A percentile compares a stretch with the other conserved stretches of the same genome.
Evolutionary conservation across 2,113 vertebrate species (phyloP).

Genomic region (Thryonomys swinderianus): DNA sequence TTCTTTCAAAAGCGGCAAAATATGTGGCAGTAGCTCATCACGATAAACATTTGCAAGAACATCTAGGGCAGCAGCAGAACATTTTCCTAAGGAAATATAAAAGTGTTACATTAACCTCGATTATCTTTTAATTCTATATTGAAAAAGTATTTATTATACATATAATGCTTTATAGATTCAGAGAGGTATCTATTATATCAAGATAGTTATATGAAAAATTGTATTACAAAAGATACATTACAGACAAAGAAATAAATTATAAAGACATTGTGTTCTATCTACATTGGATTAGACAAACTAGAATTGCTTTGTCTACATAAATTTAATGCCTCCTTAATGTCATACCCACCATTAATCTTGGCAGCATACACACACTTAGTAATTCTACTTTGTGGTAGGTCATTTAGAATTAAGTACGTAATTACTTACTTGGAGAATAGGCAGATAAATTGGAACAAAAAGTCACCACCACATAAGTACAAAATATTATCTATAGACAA

Average conservation of each 20-base stretch:
- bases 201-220: conserved; percentile 17
- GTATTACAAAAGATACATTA: not conserved
- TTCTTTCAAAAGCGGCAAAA: conserved; percentile 96
- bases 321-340: not conserved
- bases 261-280: not conserved
- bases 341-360: not conserved
- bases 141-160: not conserved
- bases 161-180: not conserved
- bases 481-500: conserved; percentile 32
- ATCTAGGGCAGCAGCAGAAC: conserved; percentile 96
- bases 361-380: not conserved
- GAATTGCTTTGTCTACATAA: not conserved
- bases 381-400: not conserved
- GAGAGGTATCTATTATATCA: not conserved
- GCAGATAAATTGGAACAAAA: not conserved
- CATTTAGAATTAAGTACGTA: not conserved
- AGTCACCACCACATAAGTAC: not conserved
- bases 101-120: conserved; percentile 7
- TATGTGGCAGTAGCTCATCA: conserved; percentile 95
- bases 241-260: conserved; percentile 35
- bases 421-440: not conserved
- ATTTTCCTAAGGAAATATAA: conserved; percentile 90
- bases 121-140: not conserved
- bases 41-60: conserved; percentile 97
- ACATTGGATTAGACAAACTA: not conserved